A percentile compares a stretch with the other conserved stretches of the same genome.
phyloP scores from a whole-genome alignment of 2,888 invertebrate species.

The Nudaria mundana region DNA sequence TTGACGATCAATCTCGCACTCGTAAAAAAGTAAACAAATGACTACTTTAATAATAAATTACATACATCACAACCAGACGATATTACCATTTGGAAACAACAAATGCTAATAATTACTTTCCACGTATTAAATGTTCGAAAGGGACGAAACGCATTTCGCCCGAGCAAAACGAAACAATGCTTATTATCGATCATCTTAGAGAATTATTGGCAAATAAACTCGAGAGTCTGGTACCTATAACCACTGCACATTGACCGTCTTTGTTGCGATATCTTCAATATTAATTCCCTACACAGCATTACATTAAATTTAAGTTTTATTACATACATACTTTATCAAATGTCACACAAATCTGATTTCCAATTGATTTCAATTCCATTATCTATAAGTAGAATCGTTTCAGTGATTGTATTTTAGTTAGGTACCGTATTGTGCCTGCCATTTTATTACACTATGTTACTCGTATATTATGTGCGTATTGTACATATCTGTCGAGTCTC shows the following conservation, averaged over 20 bases:
- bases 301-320: constrained; percentile 33
- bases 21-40: constrained; percentile 62
- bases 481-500: constrained; percentile 32
- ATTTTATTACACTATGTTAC: constrained; percentile 32
- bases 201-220: constrained; percentile 53
- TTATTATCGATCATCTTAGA: constrained; percentile 45
- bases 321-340: constrained; percentile 21
- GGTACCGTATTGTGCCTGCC: constrained; percentile 29
- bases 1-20: constrained; percentile 55
- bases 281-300: constrained; percentile 16
- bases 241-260: constrained; percentile 24
- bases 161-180: constrained; percentile 41
- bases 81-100: constrained; percentile 58
- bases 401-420: constrained; percentile 37
- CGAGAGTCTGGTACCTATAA: constrained; percentile 31
- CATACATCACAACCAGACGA: constrained; percentile 52
- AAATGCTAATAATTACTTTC: constrained; percentile 60
- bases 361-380: constrained; percentile 19
- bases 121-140: constrained; percentile 46
- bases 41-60: constrained; percentile 67
- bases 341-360: constrained; percentile 14
- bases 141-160: constrained; percentile 34
- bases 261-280: constrained; percentile 27
- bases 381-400: constrained; percentile 28
- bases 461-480: constrained; percentile 26